Percentiles rank a stretch among this genome's conserved stretches.
Conservation (phyloP, 2,888 invertebrate species). For the Nomada lathburiana region DNA sequence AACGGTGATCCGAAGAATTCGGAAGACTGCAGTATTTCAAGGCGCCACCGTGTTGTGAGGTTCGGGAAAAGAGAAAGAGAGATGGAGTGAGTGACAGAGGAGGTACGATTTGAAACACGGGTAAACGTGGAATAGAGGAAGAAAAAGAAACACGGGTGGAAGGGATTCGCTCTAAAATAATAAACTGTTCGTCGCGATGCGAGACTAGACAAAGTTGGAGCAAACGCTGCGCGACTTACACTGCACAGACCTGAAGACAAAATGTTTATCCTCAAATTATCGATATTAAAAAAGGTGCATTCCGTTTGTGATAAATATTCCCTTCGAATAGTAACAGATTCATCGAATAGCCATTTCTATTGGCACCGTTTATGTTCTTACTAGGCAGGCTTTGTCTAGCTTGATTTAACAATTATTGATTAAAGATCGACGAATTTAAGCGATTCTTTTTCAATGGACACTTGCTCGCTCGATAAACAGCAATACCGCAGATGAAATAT, state of each 20-base stretch:
- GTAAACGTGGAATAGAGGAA: slow-evolving; percentile 50
- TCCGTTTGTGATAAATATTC: too few relatives aligned
- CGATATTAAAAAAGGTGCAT: not conserved
- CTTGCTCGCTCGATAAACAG: too few relatives aligned
- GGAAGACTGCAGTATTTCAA: slow-evolving; percentile 70
- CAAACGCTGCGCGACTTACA: slow-evolving; percentile 65
- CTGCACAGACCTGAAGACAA: slow-evolving; percentile 57
- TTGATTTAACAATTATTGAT: too few relatives aligned
- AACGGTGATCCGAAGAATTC: slow-evolving; percentile 58
- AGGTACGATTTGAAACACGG: slow-evolving; percentile 42
- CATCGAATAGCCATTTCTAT: too few relatives aligned
- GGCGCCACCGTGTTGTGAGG: slow-evolving; percentile 32
- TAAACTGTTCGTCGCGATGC: slow-evolving; percentile 73
- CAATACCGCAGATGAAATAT: too few relatives aligned
- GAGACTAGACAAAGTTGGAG: slow-evolving; percentile 66
- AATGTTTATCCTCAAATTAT: slow-evolving; percentile 26
- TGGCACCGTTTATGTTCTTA: too few relatives aligned
- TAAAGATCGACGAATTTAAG: too few relatives aligned
- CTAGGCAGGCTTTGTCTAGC: too few relatives aligned
- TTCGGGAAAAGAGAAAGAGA: slow-evolving; percentile 36
- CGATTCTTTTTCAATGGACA: too few relatives aligned
- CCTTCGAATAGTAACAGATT: too few relatives aligned
- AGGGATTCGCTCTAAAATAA: slow-evolving; percentile 79
- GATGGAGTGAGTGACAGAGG: slow-evolving; percentile 25
- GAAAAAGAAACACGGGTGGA: slow-evolving; percentile 63